Base-by-base conservation (phyloP, 2,113 vertebrate genomes). In the Saccopteryx bilineata region DNA sequence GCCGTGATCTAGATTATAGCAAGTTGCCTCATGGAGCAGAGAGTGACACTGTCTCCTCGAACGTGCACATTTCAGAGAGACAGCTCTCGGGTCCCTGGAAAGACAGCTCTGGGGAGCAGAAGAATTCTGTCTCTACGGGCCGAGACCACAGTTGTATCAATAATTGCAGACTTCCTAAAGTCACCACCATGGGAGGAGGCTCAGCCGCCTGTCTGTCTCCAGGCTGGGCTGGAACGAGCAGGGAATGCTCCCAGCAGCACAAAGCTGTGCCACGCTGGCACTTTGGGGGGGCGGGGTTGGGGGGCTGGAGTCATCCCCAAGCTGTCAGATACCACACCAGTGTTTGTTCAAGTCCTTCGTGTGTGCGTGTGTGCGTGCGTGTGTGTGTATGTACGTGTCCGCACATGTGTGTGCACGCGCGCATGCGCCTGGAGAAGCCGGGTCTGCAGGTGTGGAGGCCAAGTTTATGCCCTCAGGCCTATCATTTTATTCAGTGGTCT, bases 361-460 rank as follows among this genome's bases (percentile, higher is more conserved):
- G 48, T 33, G 39, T 75, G 71, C 7, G 54, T 2, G 46, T 21
- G 72, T 52, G 48, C 28, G 24, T 33, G 76, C 9, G 54, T 39
- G 19, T 56, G 18, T 33, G 52, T 14, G 76, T 21, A 7, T 9
- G 4, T 46, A n/a, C n/a, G n/a, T n/a, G n/a, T n/a, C n/a, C n/a
- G n/a, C n/a, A n/a, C n/a, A n/a, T 4, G 19, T 58, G 18, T 17
- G 26, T 9, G 23, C 9, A 2, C 18, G 39, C 5, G 71, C 2
- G 11, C 4, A 4, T 4, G 10, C 3, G 14, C 18, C 9, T 12
- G 26, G 13, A 24, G 50, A 17, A 5, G 13, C 13, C 9, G 14
- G 5, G 6, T 24, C 54, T 26, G 11, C 7, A 46, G 8, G 54
- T 24, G 66, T 48, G 39, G 11, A 52, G 56, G 21, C 46, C 26